Percentiles rank a stretch among this genome's conserved stretches.
Conservation (phyloP, 2,797 vertebrate genomes). For the Sebastes ruberrimus region DNA sequence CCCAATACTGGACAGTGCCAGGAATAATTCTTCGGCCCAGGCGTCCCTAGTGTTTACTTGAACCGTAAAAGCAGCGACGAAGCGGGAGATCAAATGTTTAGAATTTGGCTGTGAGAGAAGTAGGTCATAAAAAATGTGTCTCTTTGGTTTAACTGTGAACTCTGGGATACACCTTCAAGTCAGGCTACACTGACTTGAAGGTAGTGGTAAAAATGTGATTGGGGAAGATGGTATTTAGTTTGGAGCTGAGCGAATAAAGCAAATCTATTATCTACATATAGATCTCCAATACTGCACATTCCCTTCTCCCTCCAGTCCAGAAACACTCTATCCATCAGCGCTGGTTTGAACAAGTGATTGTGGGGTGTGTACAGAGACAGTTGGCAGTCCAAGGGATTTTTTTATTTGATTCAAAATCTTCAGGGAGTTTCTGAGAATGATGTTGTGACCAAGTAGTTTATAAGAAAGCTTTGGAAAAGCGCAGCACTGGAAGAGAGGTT, state of each 20-base stretch:
- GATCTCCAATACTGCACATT: not conserved
- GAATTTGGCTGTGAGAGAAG: not conserved
- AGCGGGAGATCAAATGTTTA: not conserved
- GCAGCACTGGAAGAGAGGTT: not conserved
- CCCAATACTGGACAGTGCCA: too few species aligned
- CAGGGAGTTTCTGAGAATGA: not conserved
- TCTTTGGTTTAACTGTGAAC: not conserved
- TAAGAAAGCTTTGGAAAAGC: not conserved
- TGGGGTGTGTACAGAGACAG: not conserved
- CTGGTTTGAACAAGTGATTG: conserved; percentile 20
- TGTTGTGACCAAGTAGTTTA: not conserved
- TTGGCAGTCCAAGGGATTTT: not conserved
- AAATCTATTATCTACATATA: not conserved
- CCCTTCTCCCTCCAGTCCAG: not conserved
- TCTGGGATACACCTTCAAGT: not conserved
- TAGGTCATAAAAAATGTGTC: conserved; percentile 2
- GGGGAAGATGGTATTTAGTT: not conserved
- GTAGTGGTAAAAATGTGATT: not conserved
- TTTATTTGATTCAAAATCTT: not conserved
- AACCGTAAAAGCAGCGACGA: not conserved
- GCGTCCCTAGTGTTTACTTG: not conserved
- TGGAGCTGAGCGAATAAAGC: not conserved
- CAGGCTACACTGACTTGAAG: not conserved
- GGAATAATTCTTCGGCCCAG: not conserved
- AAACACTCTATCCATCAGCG: not conserved